Evolutionary conservation across 2,113 vertebrate genomes (phyloP).

Genomic region (Hippopotamus amphibius): DNA sequence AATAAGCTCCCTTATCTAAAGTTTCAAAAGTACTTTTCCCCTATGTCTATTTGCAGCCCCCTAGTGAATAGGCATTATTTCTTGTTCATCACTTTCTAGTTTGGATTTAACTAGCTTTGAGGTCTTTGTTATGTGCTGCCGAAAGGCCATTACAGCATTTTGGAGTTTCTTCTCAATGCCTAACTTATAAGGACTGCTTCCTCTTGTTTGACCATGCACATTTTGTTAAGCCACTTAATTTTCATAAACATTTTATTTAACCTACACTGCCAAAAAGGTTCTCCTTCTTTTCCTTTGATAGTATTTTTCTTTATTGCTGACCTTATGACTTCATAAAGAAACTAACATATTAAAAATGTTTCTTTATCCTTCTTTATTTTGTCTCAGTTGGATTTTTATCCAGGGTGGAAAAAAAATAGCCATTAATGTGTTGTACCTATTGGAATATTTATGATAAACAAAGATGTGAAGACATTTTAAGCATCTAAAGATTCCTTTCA

Average conservation of each 20-base stretch:
- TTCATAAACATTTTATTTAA: slow-evolving; percentile 34
- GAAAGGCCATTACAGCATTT: neutral
- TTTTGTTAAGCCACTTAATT: slow-evolving; percentile 1
- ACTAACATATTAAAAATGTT: neutral
- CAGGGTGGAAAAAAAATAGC: neutral
- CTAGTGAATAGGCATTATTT: neutral
- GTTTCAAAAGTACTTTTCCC: neutral
- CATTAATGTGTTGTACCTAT: neutral
- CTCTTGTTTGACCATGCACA: neutral
- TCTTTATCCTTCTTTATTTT: slow-evolving; percentile 26
- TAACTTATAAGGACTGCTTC: neutral
- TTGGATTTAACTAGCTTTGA: neutral
- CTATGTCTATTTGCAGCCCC: neutral
- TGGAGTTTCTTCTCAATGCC: neutral
- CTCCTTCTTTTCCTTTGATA: neutral
- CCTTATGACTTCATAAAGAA: neutral
- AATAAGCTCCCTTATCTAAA: neutral
- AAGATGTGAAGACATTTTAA: slow-evolving; percentile 45
- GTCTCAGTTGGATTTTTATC: slow-evolving; percentile 38
- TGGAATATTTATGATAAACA: slow-evolving; percentile 52
- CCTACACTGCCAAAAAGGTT: neutral
- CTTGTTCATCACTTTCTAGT: neutral
- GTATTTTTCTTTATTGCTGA: neutral
- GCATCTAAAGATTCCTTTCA: neutral
- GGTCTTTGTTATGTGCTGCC: neutral